Percentiles rank a stretch among this genome's conserved stretches.
These are phyloP conservation scores for Musca vetustissima DNA, from an alignment of 1,140 invertebrate species.

Conservation along the genomic window DNA sequence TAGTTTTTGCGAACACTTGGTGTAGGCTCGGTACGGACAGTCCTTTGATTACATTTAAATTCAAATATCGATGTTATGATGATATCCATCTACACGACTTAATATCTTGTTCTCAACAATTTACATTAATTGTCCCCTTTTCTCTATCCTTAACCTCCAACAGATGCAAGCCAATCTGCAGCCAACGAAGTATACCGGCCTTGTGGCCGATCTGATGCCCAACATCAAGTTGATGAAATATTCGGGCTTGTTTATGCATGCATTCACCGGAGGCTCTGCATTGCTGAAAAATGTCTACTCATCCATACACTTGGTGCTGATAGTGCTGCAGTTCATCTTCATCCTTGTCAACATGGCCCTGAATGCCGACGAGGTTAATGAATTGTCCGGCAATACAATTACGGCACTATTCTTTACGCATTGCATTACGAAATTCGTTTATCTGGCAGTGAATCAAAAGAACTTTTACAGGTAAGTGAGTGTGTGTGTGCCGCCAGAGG, in stretches of 20 bases:
- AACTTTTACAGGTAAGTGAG: conserved; percentile 70
- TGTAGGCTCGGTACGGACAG: too few relatives aligned
- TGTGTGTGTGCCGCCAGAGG: not conserved
- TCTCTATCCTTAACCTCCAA: not conserved
- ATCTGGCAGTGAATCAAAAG: conserved; percentile 72
- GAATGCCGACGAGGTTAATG: conserved; percentile 76
- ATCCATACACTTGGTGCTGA: conserved; percentile 63
- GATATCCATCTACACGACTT: not conserved
- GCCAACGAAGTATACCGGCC: conserved; percentile 58
- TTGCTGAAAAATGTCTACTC: conserved; percentile 65
- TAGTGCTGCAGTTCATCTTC: conserved; percentile 66
- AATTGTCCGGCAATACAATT: conserved; percentile 78
- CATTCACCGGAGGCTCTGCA: conserved; percentile 67
- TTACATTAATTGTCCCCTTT: not conserved
- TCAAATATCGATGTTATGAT: too few relatives aligned
- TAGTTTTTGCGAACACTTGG: too few relatives aligned
- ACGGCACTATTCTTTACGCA: conserved; percentile 80
- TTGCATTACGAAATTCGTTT: conserved; percentile 71
- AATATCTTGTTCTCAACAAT: not conserved
- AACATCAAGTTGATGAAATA: conserved; percentile 77
- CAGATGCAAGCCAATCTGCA: conserved; percentile 24
- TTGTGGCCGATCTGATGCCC: conserved; percentile 79
- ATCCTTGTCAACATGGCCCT: conserved; percentile 69
- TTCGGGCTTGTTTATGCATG: conserved; percentile 75
- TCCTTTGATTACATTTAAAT: too few relatives aligned